These are phyloP conservation scores for Synanthedon formicaeformis DNA, from an alignment of 2,888 invertebrate genomes.

Conservation along the genomic window DNA sequence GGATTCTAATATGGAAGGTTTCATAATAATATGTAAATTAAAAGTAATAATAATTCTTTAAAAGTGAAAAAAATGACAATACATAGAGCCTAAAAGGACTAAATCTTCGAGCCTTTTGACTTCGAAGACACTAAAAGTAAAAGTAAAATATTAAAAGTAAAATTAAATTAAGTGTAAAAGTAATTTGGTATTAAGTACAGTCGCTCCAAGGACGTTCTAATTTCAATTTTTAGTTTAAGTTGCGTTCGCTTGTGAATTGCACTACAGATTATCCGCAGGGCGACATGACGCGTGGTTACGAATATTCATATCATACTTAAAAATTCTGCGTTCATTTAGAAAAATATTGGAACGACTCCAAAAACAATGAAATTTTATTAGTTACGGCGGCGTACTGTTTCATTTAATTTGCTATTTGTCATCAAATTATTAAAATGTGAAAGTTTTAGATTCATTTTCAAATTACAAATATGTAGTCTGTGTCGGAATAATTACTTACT, in stretches of 20 bases:
- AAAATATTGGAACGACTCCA: constrained; percentile 52
- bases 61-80: too few relatives aligned
- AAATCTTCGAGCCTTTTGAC: too few relatives aligned
- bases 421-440: constrained; percentile 7
- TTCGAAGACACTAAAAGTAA: too few relatives aligned
- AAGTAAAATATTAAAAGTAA: too few relatives aligned
- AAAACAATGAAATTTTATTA: constrained; percentile 33
- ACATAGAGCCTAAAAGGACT: too few relatives aligned
- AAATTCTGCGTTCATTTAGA: constrained; percentile 32
- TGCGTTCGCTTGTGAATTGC: background rate
- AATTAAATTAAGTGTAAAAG: too few relatives aligned
- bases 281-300: constrained; percentile 47
- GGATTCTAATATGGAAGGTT: too few relatives aligned
- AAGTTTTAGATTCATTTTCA: background rate
- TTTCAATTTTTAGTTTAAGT: background rate
- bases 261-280: constrained; percentile 29
- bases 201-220: too few relatives aligned
- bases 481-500: too few relatives aligned
- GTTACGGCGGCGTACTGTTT: constrained; percentile 34
- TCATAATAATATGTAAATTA: too few relatives aligned
- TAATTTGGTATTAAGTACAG: too few relatives aligned
- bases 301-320: constrained; percentile 52
- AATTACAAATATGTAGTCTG: constrained; percentile 1
- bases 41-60: too few relatives aligned
- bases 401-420: constrained; percentile 39